A percentile compares a stretch with the other conserved stretches of the same genome.
Conservation (phyloP, 2,888 invertebrate species). For the Anthoptus insignis region DNA sequence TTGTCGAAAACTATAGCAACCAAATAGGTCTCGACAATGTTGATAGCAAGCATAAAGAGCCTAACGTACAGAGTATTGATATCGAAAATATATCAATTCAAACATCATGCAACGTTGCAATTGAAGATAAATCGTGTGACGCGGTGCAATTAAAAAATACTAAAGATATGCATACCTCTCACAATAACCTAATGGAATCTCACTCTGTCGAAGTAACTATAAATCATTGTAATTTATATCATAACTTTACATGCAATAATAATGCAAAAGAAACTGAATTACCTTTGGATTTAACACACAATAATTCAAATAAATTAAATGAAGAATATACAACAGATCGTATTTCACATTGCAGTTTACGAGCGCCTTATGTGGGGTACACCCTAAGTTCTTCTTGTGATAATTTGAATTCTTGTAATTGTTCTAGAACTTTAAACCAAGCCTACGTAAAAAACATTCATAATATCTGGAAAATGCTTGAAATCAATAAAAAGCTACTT, state of each 20-base stretch:
- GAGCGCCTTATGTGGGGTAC: slow-evolving; percentile 62
- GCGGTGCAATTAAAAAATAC: slow-evolving; percentile 47
- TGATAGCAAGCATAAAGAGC: background rate
- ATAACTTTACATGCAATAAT: slow-evolving; percentile 1
- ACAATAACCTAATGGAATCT: slow-evolving; percentile 24
- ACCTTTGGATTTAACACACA: background rate
- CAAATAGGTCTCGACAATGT: background rate
- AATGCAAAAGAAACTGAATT: background rate
- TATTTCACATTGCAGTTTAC: slow-evolving; percentile 9
- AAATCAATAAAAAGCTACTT: slow-evolving; percentile 47
- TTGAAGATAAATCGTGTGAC: slow-evolving; percentile 61
- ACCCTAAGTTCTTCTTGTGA: slow-evolving; percentile 70
- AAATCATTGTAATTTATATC: slow-evolving; percentile 18
- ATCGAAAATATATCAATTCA: slow-evolving; percentile 19
- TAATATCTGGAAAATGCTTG: slow-evolving; percentile 59
- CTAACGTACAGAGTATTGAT: too few species aligned
- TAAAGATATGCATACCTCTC: slow-evolving; percentile 51
- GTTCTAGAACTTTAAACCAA: slow-evolving; percentile 62
- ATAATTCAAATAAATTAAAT: background rate
- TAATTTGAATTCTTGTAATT: slow-evolving; percentile 60
- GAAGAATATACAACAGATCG: background rate
- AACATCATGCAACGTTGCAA: slow-evolving; percentile 7
- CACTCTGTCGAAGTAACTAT: slow-evolving; percentile 28
- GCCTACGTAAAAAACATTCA: slow-evolving; percentile 56
- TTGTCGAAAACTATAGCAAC: background rate